phyloP scores from a whole-genome alignment of 2,113 vertebrate genomes.

The Rhinolophus ferrumequinum region DNA sequence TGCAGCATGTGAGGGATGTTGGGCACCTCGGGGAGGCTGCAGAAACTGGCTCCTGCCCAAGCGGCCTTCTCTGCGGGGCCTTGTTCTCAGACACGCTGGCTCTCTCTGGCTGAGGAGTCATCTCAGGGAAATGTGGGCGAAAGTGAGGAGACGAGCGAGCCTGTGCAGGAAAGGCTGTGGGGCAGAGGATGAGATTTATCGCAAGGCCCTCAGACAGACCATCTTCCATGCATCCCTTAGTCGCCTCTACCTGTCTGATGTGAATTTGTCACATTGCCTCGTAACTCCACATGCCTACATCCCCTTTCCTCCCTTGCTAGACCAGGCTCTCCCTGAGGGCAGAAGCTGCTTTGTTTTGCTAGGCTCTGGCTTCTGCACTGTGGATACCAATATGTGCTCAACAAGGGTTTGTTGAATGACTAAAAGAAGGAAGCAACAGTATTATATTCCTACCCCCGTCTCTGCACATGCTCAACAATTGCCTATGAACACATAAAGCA shows the following conservation, averaged over 20 bases:
- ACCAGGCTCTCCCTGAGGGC: not conserved
- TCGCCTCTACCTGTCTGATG: not conserved
- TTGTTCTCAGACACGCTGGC: not conserved
- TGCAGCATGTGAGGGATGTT: rapidly evolving
- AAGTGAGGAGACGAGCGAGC: not conserved
- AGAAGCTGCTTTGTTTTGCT: not conserved
- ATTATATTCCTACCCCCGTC: not conserved
- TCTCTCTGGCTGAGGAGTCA: not conserved
- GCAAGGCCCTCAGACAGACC: not conserved
- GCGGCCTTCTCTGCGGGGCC: not conserved
- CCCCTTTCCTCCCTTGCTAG: not conserved
- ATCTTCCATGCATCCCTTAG: not conserved
- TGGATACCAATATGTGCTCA: not conserved
- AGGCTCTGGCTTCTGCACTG: not conserved
- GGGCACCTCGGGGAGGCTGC: too few relatives aligned
- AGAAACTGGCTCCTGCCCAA: not conserved
- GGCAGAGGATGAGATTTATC: not conserved
- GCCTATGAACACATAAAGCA: not conserved
- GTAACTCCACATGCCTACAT: too few relatives aligned
- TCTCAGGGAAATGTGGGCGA: not conserved
- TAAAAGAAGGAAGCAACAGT: not conserved
- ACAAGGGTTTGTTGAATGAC: not conserved
- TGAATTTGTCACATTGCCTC: not conserved
- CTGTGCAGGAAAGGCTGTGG: not conserved
- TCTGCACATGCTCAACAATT: not conserved